Evolutionary conservation across 2,113 vertebrate genomes (phyloP), one percentile per base, ranked within the genome.

Genomic region (Scytalopus superciliaris): DNA sequence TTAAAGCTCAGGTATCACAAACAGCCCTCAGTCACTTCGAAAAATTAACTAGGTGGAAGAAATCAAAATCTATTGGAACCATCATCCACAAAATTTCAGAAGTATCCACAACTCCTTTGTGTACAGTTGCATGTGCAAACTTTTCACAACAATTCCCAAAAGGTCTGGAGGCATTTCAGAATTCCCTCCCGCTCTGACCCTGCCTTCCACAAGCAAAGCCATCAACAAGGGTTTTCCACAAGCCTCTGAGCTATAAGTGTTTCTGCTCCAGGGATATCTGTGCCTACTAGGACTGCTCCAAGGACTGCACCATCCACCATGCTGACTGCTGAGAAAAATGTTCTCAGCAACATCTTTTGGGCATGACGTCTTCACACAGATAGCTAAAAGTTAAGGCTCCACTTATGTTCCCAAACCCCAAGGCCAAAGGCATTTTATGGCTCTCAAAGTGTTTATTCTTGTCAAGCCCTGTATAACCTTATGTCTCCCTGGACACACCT

Each of bases 351-450:
- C 74, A 83, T 68, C 70, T 85, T 87, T 81, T 23, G 7, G 49
- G 12, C 87, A 89, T 75, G 74, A 76, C 91, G 7, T 50, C 49
- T 50, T 50, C 3, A 72, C 66, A 64, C 2, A 6, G 64, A 96
- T 23, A 87, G 87, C 50, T 42, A 35, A 63, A 93, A 94, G 57
- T 82, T 91, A 80, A 88, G 40, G 72, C 55, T 85, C 50, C 50
- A n/a, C 30, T 87, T 85, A 76, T 39, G 45, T 88, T 88, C 59
- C 82, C 91, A 95, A 87, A 80, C 47, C 49, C 45, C 84, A 89
- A 68, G 87, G 84, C 95, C 81, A 93, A 95, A 95, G 74, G 57
- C 62, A 90, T 82, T 95, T 82, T 74, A 56, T 82, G 89, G 72
- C 37, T 89, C 87, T 57, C 50, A 57, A 87, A 94, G 63, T 50